Conservation (phyloP, 1,140 invertebrate genomes). For the Diorhabda sublineata region DNA sequence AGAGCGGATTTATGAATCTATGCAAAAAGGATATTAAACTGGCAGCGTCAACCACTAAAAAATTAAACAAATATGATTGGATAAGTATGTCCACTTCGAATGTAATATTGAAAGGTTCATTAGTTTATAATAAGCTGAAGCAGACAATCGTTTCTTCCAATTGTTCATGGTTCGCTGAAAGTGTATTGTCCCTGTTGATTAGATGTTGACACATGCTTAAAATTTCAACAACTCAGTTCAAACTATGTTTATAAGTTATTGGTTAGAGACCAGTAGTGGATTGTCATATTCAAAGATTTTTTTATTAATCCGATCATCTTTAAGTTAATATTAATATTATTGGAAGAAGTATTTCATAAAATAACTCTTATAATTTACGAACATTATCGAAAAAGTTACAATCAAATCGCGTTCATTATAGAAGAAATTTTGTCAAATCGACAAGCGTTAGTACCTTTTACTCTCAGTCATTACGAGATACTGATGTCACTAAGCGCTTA, state of each 20-base stretch:
- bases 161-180: background rate
- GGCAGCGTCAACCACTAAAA: conserved; percentile 23
- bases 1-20: conserved; percentile 9
- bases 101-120: conserved; percentile 17
- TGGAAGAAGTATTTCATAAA: conserved; percentile 35
- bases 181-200: background rate
- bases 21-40: background rate
- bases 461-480: conserved; percentile 37
- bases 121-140: background rate
- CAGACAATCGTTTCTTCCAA: background rate
- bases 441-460: conserved; percentile 18
- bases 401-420: conserved; percentile 10
- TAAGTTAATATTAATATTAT: conserved; percentile 24
- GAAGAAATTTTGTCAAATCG: conserved; percentile 14
- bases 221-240: background rate
- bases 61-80: conserved; percentile 21
- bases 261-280: conserved; percentile 34
- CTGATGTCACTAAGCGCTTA: conserved; percentile 36
- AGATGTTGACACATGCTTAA: background rate
- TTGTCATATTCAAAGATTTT: conserved; percentile 32
- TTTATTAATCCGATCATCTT: conserved; percentile 32
- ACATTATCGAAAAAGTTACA: conserved; percentile 41
- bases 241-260: conserved; percentile 10
- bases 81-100: conserved; percentile 12
- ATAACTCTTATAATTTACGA: conserved; percentile 35